Conservation (phyloP, 2,113 vertebrate species). For the Martes martes region DNA sequence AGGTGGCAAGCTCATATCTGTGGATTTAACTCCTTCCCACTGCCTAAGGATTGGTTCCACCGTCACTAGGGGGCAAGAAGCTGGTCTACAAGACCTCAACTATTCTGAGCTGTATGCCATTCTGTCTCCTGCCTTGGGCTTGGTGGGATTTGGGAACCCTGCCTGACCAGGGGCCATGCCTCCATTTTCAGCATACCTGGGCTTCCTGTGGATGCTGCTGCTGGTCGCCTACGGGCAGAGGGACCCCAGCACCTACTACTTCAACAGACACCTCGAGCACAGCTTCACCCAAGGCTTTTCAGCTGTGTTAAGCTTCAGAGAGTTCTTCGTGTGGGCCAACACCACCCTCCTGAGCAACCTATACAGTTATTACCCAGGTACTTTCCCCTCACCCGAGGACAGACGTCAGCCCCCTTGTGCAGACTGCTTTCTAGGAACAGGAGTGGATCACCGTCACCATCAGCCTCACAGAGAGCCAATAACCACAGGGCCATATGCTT, state of each 20-base stretch:
- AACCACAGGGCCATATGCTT: background rate
- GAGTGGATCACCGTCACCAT: background rate
- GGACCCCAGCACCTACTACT: slow-evolving; percentile 92
- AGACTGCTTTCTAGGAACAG: background rate
- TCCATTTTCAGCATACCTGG: slow-evolving; percentile 87
- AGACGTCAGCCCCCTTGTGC: too few species aligned
- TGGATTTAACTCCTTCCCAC: background rate
- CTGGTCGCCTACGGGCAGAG: slow-evolving; percentile 94
- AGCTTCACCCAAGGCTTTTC: slow-evolving; percentile 90
- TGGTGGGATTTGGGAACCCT: background rate
- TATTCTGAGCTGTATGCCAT: background rate
- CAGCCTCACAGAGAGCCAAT: background rate
- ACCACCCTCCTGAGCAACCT: slow-evolving; percentile 89
- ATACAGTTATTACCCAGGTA: slow-evolving; percentile 90
- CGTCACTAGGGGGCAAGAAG: background rate
- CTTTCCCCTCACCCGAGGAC: background rate
- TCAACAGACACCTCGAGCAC: slow-evolving; percentile 90
- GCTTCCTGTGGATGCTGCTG: slow-evolving; percentile 95
- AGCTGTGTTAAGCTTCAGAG: slow-evolving; percentile 84
- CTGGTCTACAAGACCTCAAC: background rate
- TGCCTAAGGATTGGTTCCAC: background rate
- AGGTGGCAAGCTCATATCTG: background rate
- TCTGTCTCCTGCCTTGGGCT: background rate
- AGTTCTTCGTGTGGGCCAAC: slow-evolving; percentile 93
- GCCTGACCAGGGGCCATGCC: background rate